Evolutionary conservation across 35 echinoderm and acorn worm genomes (phyloP).

Genomic region (Stichopus chloronotus): DNA sequence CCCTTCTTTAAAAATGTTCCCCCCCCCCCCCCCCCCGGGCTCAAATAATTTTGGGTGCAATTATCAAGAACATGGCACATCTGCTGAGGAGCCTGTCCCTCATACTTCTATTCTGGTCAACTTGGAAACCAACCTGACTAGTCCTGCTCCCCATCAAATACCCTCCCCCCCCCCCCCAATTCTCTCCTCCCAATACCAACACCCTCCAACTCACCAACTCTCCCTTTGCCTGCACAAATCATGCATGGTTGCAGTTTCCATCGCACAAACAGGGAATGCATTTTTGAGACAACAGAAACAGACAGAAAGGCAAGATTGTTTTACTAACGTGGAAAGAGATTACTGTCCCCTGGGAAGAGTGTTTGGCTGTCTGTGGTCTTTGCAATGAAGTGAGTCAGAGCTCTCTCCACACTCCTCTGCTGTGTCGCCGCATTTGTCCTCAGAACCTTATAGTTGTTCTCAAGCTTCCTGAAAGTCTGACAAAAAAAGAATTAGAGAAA

Average conservation of each 20-base stretch:
- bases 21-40: too few relatives aligned
- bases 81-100: too few relatives aligned
- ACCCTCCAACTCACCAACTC: neutral
- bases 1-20: neutral
- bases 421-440: constrained; percentile 86
- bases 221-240: neutral
- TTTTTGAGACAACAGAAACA: too few relatives aligned
- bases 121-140: too few relatives aligned
- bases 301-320: neutral
- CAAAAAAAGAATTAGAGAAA: neutral
- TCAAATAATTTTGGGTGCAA: neutral
- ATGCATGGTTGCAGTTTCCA: too few relatives aligned
- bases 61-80: too few relatives aligned
- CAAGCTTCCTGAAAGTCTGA: constrained; percentile 86
- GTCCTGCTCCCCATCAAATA: too few relatives aligned
- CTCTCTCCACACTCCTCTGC: constrained; percentile 85
- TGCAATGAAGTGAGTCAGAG: constrained; percentile 91
- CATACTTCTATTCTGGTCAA: too few relatives aligned
- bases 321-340: constrained; percentile 95
- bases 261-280: too few relatives aligned
- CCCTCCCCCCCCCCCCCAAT: neutral
- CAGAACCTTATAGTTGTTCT: constrained; percentile 86
- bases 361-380: constrained; percentile 96
- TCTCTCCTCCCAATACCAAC: too few relatives aligned
- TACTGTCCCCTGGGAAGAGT: constrained; percentile 90